Percentiles rank a stretch among this genome's conserved stretches.
Conservation (phyloP, 2,113 vertebrate genomes). For the Trichomycterus rosablanca region DNA sequence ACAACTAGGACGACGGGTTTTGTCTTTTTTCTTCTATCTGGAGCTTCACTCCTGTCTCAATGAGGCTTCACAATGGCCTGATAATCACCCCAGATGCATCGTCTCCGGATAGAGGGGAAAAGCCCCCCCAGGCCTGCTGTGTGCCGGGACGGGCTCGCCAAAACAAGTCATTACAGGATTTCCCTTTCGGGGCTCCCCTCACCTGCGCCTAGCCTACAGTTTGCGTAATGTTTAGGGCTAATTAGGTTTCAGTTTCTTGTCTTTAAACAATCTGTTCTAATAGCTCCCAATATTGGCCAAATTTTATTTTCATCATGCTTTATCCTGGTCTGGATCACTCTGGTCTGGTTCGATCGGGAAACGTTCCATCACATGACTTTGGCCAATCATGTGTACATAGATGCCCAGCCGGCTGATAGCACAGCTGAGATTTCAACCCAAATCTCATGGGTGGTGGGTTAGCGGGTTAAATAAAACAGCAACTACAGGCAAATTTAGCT, state of each 20-base stretch:
- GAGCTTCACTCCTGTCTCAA: slow-evolving; percentile 13
- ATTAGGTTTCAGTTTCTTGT: slow-evolving; percentile 12
- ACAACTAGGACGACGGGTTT: slow-evolving; percentile 6
- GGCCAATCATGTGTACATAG: no score
- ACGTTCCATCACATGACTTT: no score
- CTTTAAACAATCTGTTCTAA: no score
- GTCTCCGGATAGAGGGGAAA: slow-evolving; percentile 26
- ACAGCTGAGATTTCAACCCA: no score
- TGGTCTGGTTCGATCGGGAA: no score
- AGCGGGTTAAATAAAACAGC: no score
- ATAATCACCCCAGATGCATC: slow-evolving; percentile 33
- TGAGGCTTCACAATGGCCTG: slow-evolving; percentile 12
- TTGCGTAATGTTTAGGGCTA: neutral
- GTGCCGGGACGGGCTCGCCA: slow-evolving; percentile 5
- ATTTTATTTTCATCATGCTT: no score
- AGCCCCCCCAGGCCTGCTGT: slow-evolving; percentile 20
- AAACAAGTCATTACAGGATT: slow-evolving; percentile 44
- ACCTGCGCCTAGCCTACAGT: slow-evolving; percentile 4
- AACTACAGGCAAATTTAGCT: no score
- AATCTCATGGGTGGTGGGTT: no score
- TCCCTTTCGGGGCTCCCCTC: slow-evolving; percentile 25
- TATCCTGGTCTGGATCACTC: no score
- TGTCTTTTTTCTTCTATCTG: slow-evolving; percentile 1
- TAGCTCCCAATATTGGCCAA: no score
- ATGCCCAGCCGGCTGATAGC: no score